Evolutionary conservation across 2,888 invertebrate species (phyloP).

Genomic region (Nasonovia ribisnigri): DNA sequence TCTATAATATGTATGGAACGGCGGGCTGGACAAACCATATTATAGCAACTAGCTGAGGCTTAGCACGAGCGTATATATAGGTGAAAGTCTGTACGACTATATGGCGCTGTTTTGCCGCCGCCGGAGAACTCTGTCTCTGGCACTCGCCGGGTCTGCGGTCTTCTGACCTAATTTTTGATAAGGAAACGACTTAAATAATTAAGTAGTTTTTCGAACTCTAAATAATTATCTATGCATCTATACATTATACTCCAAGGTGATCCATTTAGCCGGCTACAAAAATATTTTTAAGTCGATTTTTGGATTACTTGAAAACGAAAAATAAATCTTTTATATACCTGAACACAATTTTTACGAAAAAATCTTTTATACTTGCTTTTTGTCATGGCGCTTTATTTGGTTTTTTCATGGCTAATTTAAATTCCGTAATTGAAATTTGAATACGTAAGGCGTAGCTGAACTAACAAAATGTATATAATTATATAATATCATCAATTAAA

Average conservation of each 20-base stretch:
- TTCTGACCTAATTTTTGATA: neutral
- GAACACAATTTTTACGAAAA: neutral
- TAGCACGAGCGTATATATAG: neutral
- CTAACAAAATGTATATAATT: neutral
- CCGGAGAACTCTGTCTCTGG: neutral
- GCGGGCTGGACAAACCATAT: neutral
- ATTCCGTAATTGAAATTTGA: neutral
- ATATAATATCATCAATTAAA: neutral
- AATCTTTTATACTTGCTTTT: neutral
- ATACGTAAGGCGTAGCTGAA: neutral
- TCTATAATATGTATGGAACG: neutral
- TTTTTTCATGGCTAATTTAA: neutral
- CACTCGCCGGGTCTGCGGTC: neutral
- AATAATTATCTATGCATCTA: neutral
- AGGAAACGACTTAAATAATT: slow-evolving; percentile 13
- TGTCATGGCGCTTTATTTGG: neutral
- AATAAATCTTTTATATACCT: neutral
- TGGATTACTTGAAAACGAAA: neutral
- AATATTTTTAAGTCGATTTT: neutral
- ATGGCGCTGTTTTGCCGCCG: neutral
- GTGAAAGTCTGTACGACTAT: slow-evolving; percentile 23
- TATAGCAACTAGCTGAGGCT: neutral
- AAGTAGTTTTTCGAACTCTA: neutral
- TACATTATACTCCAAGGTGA: neutral
- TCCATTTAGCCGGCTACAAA: neutral